Conservation (phyloP, 2,113 vertebrate genomes). For the Butorides virescens region DNA sequence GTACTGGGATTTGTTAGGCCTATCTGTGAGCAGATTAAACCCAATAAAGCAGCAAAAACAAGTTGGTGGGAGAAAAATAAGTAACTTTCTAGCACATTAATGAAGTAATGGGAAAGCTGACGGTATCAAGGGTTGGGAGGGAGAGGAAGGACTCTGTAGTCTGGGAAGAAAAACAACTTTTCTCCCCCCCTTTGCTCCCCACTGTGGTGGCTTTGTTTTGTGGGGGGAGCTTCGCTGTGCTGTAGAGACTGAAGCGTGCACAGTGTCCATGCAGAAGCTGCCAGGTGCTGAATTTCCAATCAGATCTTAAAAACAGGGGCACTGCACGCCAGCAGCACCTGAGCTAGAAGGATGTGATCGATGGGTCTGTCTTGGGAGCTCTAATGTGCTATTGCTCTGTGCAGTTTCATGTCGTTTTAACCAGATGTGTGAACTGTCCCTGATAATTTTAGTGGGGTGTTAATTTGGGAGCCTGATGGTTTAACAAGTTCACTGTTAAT, state of each 20-base stretch:
- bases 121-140: not conserved
- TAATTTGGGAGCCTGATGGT: not conserved
- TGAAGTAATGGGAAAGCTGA: not conserved
- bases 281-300: not conserved
- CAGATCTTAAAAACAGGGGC: not conserved
- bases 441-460: not conserved
- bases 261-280: not conserved
- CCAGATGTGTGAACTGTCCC: not conserved
- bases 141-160: not conserved
- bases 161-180: not conserved
- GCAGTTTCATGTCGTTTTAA: not conserved
- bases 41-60: not conserved
- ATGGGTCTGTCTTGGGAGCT: not conserved
- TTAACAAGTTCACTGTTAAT: not conserved
- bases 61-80: not conserved
- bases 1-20: not conserved
- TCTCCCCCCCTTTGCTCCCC: not conserved
- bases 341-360: not conserved
- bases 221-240: fast-evolving
- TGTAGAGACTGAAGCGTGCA: not conserved
- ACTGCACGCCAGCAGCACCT: not conserved
- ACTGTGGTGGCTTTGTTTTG: not conserved
- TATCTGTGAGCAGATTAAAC: not conserved
- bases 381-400: no score
- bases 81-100: not conserved